Conservation (phyloP, 2,888 invertebrate species). For the Plagodis dolabraria region DNA sequence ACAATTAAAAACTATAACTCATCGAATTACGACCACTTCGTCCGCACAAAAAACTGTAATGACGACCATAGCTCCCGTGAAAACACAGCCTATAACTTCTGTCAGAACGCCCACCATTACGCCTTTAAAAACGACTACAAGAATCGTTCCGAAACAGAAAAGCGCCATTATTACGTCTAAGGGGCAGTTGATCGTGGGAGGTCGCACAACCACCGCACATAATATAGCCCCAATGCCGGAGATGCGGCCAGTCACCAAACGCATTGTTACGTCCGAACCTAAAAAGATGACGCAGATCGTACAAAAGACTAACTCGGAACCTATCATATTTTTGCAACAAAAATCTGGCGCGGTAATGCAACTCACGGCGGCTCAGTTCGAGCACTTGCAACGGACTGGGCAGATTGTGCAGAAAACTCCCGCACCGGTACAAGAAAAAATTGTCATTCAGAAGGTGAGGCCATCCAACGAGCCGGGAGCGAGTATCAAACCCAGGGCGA, state of each 20-base stretch:
- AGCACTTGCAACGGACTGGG: conserved; percentile 77
- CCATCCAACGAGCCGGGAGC: conserved; percentile 52
- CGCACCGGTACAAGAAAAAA: conserved; percentile 57
- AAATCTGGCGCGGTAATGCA: conserved; percentile 80
- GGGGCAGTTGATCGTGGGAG: conserved; percentile 81
- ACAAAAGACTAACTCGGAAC: conserved; percentile 69
- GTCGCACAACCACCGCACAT: conserved; percentile 73
- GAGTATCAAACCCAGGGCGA: conserved; percentile 57
- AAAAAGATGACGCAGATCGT: conserved; percentile 68
- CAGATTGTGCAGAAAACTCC: conserved; percentile 73
- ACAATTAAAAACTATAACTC: conserved; percentile 70
- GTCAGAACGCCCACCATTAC: conserved; percentile 45
- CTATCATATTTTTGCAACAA: conserved; percentile 74
- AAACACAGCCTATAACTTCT: conserved; percentile 39
- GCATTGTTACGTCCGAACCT: conserved; percentile 66
- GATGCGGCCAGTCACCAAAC: conserved; percentile 65
- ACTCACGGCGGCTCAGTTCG: conserved; percentile 79
- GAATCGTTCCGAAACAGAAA: conserved; percentile 75
- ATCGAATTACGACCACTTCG: conserved; percentile 59
- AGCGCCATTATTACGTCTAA: conserved; percentile 84
- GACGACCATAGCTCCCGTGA: conserved; percentile 49
- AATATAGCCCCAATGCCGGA: conserved; percentile 79
- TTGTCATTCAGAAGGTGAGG: conserved; percentile 65
- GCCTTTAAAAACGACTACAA: conserved; percentile 55
- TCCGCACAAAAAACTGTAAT: conserved; percentile 56